Percentiles rank a stretch among this genome's conserved stretches.
phyloP scores from a whole-genome alignment of 2,888 invertebrate genomes.

The Amblyjoppa fuscipennis region DNA sequence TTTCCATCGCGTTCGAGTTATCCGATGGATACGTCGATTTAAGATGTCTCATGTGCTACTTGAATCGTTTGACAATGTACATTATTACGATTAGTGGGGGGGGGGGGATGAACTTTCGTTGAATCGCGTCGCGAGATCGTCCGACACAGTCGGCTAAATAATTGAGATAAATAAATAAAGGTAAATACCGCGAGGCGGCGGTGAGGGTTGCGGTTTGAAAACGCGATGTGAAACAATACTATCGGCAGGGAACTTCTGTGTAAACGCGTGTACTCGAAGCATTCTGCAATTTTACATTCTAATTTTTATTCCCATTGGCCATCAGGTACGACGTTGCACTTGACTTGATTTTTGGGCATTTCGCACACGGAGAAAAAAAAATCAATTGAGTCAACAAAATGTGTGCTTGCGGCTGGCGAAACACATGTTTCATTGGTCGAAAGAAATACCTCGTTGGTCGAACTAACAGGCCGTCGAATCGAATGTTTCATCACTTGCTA shows the following conservation, averaged over 20 bases:
- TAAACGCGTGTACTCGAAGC: background rate
- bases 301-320: background rate
- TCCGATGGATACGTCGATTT: slow-evolving; percentile 30
- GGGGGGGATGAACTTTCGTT: background rate
- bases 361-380: no score
- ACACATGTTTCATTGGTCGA: no score
- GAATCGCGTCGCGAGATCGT: slow-evolving; percentile 19
- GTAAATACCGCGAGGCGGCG: slow-evolving; percentile 16
- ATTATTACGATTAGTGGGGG: slow-evolving; percentile 30
- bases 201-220: slow-evolving; percentile 46
- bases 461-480: no score
- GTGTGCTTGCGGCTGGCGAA: no score
- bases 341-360: background rate
- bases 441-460: no score
- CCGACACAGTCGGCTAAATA: slow-evolving; percentile 10
- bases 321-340: background rate
- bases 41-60: slow-evolving; percentile 12
- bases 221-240: slow-evolving; percentile 43
- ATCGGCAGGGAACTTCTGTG: background rate
- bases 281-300: background rate
- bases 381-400: no score
- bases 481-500: no score
- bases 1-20: slow-evolving; percentile 35
- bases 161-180: background rate
- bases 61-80: slow-evolving; percentile 40